A percentile compares a stretch with the other conserved stretches of the same genome.
Conservation (phyloP, 64 coral and sea anemone genomes). For the Pachyseris speciosa region DNA sequence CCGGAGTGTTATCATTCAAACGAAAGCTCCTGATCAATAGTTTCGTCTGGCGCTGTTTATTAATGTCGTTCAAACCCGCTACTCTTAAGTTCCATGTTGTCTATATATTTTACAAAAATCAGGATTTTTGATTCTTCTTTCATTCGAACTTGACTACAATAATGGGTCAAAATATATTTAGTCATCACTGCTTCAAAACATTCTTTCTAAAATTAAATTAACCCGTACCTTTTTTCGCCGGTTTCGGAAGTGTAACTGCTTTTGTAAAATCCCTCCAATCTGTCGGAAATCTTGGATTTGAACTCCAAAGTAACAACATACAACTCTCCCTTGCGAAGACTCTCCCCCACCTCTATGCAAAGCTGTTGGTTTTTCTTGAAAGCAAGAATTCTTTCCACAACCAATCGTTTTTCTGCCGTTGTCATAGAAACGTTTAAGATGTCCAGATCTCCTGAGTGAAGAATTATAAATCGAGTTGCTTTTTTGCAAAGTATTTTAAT, state of each 20-base stretch:
- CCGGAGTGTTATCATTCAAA: too few relatives aligned
- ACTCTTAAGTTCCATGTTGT: too few relatives aligned
- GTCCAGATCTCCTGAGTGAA: constrained; percentile 28
- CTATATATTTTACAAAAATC: too few relatives aligned
- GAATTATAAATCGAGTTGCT: constrained; percentile 43
- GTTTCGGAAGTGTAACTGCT: constrained; percentile 38
- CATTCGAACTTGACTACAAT: too few relatives aligned
- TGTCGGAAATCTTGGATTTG: constrained; percentile 54
- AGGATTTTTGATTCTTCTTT: too few relatives aligned
- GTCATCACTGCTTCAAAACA: too few relatives aligned
- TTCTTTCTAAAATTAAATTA: neutral
- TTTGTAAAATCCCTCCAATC: constrained; percentile 66
- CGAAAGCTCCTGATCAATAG: too few relatives aligned
- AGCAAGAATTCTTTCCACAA: constrained; percentile 21
- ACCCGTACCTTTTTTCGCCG: constrained; percentile 21
- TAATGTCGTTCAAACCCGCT: too few relatives aligned
- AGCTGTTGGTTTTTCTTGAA: constrained; percentile 31
- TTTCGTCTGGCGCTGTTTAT: too few relatives aligned
- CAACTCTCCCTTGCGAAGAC: neutral
- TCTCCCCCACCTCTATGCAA: constrained; percentile 29
- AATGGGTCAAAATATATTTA: too few relatives aligned
- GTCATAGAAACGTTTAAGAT: constrained; percentile 10
- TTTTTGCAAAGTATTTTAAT: constrained; percentile 33
- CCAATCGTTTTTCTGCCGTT: neutral
- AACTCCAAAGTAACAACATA: constrained; percentile 38